Conservation (phyloP, 2,888 invertebrate genomes). For the Cephus nigrinus region DNA sequence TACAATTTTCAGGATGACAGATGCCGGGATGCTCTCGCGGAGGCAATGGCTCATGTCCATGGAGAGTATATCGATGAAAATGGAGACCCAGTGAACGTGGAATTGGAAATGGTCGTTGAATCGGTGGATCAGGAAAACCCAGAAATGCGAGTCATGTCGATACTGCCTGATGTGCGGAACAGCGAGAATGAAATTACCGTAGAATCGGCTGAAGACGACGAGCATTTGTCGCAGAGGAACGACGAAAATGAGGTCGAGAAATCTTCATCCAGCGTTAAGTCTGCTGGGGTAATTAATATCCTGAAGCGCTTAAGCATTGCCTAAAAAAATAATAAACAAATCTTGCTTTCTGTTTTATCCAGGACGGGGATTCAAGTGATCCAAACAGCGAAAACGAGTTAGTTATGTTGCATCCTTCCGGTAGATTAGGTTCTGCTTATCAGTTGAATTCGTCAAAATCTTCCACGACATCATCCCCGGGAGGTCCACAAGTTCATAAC, state of each 20-base stretch:
- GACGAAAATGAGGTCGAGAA: slow-evolving; percentile 12
- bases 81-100: slow-evolving; percentile 42
- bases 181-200: slow-evolving; percentile 26
- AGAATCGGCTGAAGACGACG: slow-evolving; percentile 21
- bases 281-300: background rate
- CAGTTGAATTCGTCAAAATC: background rate
- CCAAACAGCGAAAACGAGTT: slow-evolving; percentile 21
- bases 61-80: slow-evolving; percentile 50
- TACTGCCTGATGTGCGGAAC: background rate
- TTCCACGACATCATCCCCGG: background rate
- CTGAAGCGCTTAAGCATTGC: background rate
- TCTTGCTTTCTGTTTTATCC: background rate
- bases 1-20: slow-evolving; percentile 27
- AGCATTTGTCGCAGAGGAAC: background rate
- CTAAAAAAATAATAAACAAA: background rate
- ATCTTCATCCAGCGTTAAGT: background rate
- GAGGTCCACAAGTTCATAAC: background rate
- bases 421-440: background rate
- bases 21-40: slow-evolving; percentile 50
- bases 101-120: slow-evolving; percentile 54
- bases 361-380: slow-evolving; percentile 30
- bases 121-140: slow-evolving; percentile 36
- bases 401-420: background rate
- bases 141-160: slow-evolving; percentile 12
- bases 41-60: slow-evolving; percentile 58